A percentile compares a stretch with the other conserved stretches of the same genome.
phyloP scores from a whole-genome alignment of 2,888 invertebrate species.

The Odontocolon sp. region DNA sequence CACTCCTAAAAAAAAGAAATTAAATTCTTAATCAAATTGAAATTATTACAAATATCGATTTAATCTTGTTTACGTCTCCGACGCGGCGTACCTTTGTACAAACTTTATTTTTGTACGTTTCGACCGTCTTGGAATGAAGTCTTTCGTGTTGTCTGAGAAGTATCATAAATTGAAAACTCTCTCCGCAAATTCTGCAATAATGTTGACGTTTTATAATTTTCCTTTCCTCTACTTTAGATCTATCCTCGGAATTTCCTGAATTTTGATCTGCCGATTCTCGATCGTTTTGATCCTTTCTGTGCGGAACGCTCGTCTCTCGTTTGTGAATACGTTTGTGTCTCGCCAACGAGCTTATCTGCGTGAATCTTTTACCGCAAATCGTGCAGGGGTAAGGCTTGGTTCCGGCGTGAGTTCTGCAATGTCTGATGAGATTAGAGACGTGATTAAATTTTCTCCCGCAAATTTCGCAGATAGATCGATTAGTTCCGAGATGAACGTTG shows the following conservation, averaged over 20 bases:
- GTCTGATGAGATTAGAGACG: conserved; percentile 79
- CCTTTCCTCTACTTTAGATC: conserved; percentile 42
- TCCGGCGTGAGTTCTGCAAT: conserved; percentile 79
- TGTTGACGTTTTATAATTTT: conserved; percentile 70
- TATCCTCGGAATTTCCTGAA: conserved; percentile 26
- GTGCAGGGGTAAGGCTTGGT: conserved; percentile 78
- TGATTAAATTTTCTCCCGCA: conserved; percentile 80
- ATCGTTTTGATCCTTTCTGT: conserved; percentile 11
- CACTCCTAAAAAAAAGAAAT: not conserved
- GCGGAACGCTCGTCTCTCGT: conserved; percentile 53
- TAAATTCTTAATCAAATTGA: not conserved
- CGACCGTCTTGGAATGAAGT: conserved; percentile 64
- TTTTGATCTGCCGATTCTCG: not conserved
- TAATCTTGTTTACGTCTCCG: too few relatives aligned
- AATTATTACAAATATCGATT: too few relatives aligned
- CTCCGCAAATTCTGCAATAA: conserved; percentile 77
- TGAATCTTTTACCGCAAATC: conserved; percentile 76
- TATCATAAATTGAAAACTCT: conserved; percentile 74
- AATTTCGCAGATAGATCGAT: conserved; percentile 77
- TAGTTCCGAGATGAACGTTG: conserved; percentile 80
- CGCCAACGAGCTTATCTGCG: conserved; percentile 74
- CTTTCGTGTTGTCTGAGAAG: conserved; percentile 74
- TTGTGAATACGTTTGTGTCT: conserved; percentile 74
- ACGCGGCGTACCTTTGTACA: conserved; percentile 55
- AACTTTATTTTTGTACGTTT: conserved; percentile 60